A percentile compares a stretch with the other conserved stretches of the same genome.
These are phyloP conservation scores for Galemys pyrenaicus DNA, from an alignment of 2,113 vertebrate genomes.

Conservation along the genomic window DNA sequence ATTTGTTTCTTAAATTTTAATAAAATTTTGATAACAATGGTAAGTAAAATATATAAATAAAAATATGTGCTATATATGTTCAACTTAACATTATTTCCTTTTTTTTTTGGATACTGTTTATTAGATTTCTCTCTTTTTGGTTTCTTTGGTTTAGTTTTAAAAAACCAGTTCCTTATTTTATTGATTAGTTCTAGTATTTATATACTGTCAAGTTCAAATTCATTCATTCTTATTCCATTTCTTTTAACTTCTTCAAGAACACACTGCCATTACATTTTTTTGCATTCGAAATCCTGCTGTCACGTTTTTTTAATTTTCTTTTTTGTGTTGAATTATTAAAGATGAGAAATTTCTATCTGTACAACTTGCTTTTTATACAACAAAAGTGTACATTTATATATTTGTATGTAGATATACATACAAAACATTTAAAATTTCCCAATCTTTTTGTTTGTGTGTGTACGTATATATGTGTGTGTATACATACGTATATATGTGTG, in stretches of 20 bases:
- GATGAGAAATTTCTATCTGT: neutral
- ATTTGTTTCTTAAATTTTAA: neutral
- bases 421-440: neutral
- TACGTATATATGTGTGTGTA: no score
- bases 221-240: neutral
- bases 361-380: neutral
- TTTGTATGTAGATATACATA: neutral
- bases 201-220: neutral
- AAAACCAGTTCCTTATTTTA: neutral
- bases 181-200: neutral
- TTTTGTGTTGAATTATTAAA: neutral
- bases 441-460: neutral
- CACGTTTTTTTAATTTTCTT: no score
- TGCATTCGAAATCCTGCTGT: neutral
- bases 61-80: neutral
- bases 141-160: neutral
- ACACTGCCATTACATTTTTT: neutral
- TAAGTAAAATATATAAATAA: neutral
- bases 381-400: neutral
- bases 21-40: neutral
- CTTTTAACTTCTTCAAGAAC: neutral
- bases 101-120: neutral
- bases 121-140: neutral
- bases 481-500: no score
- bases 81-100: neutral